Evolutionary conservation across 2,113 vertebrate genomes (phyloP).

Genomic region (Lethenteron camtschaticum): DNA sequence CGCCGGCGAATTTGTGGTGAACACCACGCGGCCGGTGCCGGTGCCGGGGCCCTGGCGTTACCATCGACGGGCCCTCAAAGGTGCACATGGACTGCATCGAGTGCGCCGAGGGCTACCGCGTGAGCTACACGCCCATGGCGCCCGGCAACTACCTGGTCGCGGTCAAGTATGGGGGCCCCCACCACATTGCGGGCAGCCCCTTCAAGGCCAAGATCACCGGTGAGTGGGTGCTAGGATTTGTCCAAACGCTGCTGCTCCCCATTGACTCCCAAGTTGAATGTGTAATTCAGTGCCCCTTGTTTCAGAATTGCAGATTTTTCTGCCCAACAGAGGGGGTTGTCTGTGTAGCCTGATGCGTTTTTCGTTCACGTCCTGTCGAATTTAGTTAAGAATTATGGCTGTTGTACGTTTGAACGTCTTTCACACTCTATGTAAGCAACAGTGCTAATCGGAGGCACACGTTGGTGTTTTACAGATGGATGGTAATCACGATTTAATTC

Average conservation of each 20-base stretch:
- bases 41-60: constrained; percentile 41
- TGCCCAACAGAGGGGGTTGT: neutral
- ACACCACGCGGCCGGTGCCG: constrained; percentile 48
- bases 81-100: constrained; percentile 80
- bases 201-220: constrained; percentile 75
- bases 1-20: constrained; percentile 61
- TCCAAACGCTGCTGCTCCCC: neutral
- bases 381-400: too few relatives aligned
- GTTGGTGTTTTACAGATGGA: too few relatives aligned
- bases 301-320: neutral
- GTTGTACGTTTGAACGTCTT: too few relatives aligned
- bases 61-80: constrained; percentile 68
- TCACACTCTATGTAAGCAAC: too few relatives aligned
- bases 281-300: neutral
- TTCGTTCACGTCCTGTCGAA: too few relatives aligned
- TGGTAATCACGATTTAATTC: too few relatives aligned
- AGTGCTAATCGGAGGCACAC: too few relatives aligned
- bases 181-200: constrained; percentile 69
- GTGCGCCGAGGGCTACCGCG: constrained; percentile 53
- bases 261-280: neutral
- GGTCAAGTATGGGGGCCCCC: constrained; percentile 65
- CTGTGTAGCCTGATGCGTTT: neutral
- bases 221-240: neutral
- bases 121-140: constrained; percentile 66
- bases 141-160: constrained; percentile 75